Conservation (phyloP, 2,113 vertebrate genomes). For the Lagopus leucura region DNA sequence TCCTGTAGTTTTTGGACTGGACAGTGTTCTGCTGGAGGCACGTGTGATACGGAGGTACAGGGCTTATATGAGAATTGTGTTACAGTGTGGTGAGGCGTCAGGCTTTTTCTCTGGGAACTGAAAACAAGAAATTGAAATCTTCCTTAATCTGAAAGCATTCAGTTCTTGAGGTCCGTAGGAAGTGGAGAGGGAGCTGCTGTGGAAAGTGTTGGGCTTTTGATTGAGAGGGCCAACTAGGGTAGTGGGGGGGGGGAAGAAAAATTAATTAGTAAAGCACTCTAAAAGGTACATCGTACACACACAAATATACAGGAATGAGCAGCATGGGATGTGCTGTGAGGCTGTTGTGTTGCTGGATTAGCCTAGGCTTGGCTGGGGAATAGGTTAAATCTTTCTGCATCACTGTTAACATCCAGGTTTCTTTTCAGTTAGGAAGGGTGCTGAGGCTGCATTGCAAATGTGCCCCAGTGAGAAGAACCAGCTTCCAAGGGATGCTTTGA, state of each 20-base stretch:
- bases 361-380: not conserved
- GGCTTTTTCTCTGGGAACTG: not conserved
- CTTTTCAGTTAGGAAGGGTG: not conserved
- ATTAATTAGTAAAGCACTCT: not conserved
- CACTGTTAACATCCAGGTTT: not conserved
- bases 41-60: accelerated
- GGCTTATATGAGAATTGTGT: not conserved
- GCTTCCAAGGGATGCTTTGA: not conserved
- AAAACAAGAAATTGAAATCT: not conserved
- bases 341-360: not conserved
- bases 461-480: not conserved
- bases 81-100: not conserved
- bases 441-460: accelerated
- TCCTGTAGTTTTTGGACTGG: accelerated
- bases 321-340: not conserved
- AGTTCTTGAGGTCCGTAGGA: not conserved
- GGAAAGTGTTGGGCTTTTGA: not conserved
- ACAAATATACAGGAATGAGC: not conserved
- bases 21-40: not conserved
- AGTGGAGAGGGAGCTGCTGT: not conserved
- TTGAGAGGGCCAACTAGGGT: not conserved
- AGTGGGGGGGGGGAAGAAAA: not conserved
- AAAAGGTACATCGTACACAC: not conserved
- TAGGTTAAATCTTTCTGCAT: not conserved
- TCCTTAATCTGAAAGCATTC: not conserved